These are phyloP conservation scores for Actinia equina DNA, from an alignment of 64 coral and sea anemone genomes.

Conservation along the genomic window DNA sequence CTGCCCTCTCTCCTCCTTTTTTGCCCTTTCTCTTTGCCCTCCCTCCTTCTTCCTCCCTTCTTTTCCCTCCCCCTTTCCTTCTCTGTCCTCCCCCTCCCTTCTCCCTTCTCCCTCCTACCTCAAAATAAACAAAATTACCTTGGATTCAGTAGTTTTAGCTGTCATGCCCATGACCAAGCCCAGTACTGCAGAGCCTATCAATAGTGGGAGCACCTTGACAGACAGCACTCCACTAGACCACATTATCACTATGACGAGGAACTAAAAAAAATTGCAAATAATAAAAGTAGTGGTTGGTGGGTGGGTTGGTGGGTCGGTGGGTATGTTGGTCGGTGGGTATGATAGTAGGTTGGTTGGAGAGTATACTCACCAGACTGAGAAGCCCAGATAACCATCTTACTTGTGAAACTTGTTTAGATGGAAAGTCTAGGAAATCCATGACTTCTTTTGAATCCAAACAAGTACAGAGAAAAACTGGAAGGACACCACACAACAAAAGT, in stretches of 20 bases:
- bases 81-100: not conserved
- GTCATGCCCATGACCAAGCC: constrained; percentile 40
- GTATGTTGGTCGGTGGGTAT: too few relatives aligned
- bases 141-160: not conserved
- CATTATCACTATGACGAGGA: not conserved
- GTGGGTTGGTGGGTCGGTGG: too few relatives aligned
- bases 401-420: not conserved
- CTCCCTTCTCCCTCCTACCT: not conserved
- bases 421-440: constrained; percentile 54
- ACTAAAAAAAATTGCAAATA: not conserved
- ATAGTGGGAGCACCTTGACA: constrained; percentile 14
- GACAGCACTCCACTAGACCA: constrained; percentile 31
- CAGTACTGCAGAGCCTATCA: constrained; percentile 21
- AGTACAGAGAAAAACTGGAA: constrained; percentile 75
- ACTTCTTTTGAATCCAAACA: constrained; percentile 61
- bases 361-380: not conserved
- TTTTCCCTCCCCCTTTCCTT: too few relatives aligned
- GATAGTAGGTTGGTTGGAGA: too few relatives aligned
- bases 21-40: too few relatives aligned
- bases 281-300: too few relatives aligned
- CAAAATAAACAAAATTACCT: not conserved
- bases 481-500: constrained; percentile 61
- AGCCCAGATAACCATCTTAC: constrained; percentile 5
- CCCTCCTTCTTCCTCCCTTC: too few relatives aligned
- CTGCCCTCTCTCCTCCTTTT: too few relatives aligned